Base-by-base conservation (phyloP, 2,797 vertebrate species). In the Chaetodon trifasciatus region DNA sequence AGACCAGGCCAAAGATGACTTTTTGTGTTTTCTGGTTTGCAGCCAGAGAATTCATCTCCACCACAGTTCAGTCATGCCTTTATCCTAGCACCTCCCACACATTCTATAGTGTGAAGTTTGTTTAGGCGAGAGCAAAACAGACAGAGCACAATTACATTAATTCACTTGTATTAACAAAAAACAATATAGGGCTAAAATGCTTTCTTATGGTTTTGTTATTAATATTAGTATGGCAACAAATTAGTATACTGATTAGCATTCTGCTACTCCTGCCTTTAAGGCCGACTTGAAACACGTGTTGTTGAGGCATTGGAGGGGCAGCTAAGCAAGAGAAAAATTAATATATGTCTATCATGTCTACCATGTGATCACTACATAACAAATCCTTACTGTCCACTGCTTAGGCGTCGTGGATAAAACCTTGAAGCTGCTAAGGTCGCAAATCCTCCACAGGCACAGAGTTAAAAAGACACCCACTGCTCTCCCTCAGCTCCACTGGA, bases 391-490 rank as follows among this genome's bases (percentile, higher is more conserved):
- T 50, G 49, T 32, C 49, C 35, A 69, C 46, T 64, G 15, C 35
- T 78, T 23, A 24, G 69, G 46, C 55, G 74, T 47, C 78, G 74
- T 74, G 44, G 76, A 75, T 88, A 58, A 65, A 81, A 70, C 53
- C 88, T 70, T 87, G 39, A 81, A 66, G 53, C 71, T 53, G 86
- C 90, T 91, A 91, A 91, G 78, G 86, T 84, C 46, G 28, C 81
- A 74, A 82, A 86, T 77, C 64, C 83, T 84, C 75, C 65, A 82
- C 49, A 85, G 79, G 60, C 58, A 64, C 66, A 52, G 64, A 75
- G 79, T 82, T 80, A 70, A 87, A 86, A 82, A 93, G 94, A 95
- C 86, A 94, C 94, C 94, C 58, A 75, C 68, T 23, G 92, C 92
- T 73, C 89, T 83, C 86, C 94, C 94, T 87, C 64, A 86, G 94